phyloP scores from a whole-genome alignment of 2,888 invertebrate genomes.

The Brachyopa scutellaris region DNA sequence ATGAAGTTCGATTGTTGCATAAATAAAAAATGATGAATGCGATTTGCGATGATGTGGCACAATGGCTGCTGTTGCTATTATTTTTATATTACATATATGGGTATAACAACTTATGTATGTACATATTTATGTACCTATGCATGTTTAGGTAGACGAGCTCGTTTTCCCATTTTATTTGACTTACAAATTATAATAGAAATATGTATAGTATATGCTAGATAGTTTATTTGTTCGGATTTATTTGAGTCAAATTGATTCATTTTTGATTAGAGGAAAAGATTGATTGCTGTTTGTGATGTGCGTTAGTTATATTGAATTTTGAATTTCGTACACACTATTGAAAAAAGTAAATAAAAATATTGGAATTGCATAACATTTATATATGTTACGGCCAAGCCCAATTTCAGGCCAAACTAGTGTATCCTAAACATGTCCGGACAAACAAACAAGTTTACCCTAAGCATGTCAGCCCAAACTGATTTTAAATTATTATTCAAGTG shows the following conservation, averaged over 20 bases:
- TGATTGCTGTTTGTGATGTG: conserved; percentile 21
- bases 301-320: conserved; percentile 5
- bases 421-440: too few species aligned
- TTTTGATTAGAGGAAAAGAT: conserved; percentile 38
- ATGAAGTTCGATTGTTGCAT: conserved; percentile 58
- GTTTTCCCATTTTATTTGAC: neutral
- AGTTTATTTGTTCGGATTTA: conserved; percentile 29
- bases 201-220: too few species aligned
- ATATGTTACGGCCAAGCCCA: too few species aligned
- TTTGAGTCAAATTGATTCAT: conserved; percentile 42
- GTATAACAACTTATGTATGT: neutral
- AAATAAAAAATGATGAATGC: conserved; percentile 62
- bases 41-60: conserved; percentile 42
- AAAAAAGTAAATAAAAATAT: too few species aligned
- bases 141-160: neutral
- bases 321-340: too few species aligned
- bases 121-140: neutral
- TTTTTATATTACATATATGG: conserved; percentile 20
- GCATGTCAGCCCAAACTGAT: too few species aligned
- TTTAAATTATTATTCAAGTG: too few species aligned
- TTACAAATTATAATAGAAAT: too few species aligned
- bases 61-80: conserved; percentile 35
- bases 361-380: too few species aligned
- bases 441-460: too few species aligned
- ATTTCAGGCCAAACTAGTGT: too few species aligned